Percentiles rank a stretch among this genome's conserved stretches.
These are phyloP conservation scores for Drosophila tristis DNA, from an alignment of 1,140 invertebrate species.

Conservation along the genomic window DNA sequence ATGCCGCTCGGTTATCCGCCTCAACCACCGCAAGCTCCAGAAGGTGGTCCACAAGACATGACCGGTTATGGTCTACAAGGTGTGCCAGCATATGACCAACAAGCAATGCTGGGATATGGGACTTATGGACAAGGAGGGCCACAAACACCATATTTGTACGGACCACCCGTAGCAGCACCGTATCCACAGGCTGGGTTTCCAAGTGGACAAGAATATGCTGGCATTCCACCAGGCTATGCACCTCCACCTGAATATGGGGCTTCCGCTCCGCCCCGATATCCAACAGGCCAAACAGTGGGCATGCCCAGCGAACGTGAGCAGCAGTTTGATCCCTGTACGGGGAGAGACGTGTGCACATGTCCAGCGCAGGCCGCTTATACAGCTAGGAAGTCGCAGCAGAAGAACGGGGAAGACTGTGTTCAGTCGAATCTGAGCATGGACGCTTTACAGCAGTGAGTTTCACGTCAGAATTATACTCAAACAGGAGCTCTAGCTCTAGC, in stretches of 20 bases:
- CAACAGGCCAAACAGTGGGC: conserved; percentile 29
- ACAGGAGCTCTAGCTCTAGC: background rate
- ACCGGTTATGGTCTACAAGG: no score
- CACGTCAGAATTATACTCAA: conserved; percentile 24
- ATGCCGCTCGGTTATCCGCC: no score
- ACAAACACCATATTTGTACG: no score
- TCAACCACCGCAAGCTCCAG: no score
- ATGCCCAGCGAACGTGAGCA: conserved; percentile 27
- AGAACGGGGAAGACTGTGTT: background rate
- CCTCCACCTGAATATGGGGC: background rate
- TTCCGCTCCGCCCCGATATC: background rate
- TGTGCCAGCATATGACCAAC: no score
- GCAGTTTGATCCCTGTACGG: conserved; percentile 59
- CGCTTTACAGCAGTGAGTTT: conserved; percentile 59
- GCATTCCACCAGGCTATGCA: background rate
- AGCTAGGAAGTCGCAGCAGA: no score
- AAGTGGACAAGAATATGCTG: background rate
- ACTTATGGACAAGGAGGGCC: no score
- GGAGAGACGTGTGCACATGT: background rate
- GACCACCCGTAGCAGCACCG: no score
- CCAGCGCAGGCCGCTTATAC: background rate
- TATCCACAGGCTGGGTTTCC: no score
- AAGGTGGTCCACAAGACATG: no score
- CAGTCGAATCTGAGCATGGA: conserved; percentile 1
- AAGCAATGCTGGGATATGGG: no score